Base-by-base conservation (phyloP, 2,797 vertebrate species). In the Enteromius afrohamiltoni region DNA sequence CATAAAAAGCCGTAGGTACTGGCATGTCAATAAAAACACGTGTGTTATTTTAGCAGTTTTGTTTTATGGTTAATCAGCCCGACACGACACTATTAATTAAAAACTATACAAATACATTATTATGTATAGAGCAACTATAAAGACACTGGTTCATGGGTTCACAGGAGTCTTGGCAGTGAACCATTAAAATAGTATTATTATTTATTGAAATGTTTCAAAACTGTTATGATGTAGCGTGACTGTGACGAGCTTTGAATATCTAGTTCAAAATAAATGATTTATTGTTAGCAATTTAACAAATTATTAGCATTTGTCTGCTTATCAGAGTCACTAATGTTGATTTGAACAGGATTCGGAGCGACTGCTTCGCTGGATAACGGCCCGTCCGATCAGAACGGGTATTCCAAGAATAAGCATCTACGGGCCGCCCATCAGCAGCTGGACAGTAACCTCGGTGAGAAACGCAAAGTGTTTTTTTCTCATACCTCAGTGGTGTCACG, bases 381-480 rank as follows among this genome's bases (percentile, higher is more conserved):
- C 83, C 91, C 93, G 75, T 91, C 93, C 13, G 75, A 65, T 83
- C 90, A 92, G n/a, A 96, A 97, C 71, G 89, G 90, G 84, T 92
- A 95, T 75, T 86, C 96, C 0, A 95, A 93, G 91, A 97, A 98
- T 87, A 92, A 88, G 23, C 92, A 95, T n/a, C 95, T 99, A 17
- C 92, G 42, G 79, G 90, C 94, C 47, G 97, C 95, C 87, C 97
- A 99, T 85, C 92, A 97, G 84, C 95, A 96, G 87, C 95, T 99
- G 10, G 97, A 99, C 93, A 94, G 85, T 40, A 99, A 98, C 86
- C 92, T 99, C 55, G 98, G 98, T 99, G 91, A 93, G 91, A 87
- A 60, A 81, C 11, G 11, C 49, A 10, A 49, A 21, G 23, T 8
- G 26, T 23, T 6, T 42, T 9, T 21, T 6, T 1, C 21, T 76